Evolutionary conservation across 1,140 invertebrate genomes (phyloP), one percentile per base, ranked within the genome.

Genomic region (Magallana angulata): DNA sequence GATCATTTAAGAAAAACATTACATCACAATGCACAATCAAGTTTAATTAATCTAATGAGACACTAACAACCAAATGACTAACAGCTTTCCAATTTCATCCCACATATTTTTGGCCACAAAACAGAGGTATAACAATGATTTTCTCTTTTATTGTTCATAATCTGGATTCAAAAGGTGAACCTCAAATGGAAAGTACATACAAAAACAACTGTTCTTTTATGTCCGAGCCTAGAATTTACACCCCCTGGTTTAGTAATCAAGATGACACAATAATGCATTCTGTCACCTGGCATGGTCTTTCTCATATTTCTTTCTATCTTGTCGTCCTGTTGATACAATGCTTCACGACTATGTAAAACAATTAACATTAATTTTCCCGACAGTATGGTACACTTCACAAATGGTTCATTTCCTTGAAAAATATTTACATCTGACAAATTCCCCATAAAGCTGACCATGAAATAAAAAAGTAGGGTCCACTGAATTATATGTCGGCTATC

Each of bases 231-330:
- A 9, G 36, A 76, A 76, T 76, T 76, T 76, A 76, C 68, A 76
- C 68, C 68, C 68, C 68, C 68, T 76, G 68, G 24, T 76, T 76
- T 76, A 76, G 68, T 76, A 76, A 76, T 76, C 68, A 76, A 76
- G 68, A 76, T 76, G 68, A 76, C 68, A 76, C 68, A 76, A 76
- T 76, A 76, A 76, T 76, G 68, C 68, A 76, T 76, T 76, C 68
- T 76, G 68, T 76, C 68, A 76, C 68, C 68, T 30, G 14, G 9
- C 36, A 7, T 30, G 24, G 68, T 76, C 68, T 76, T 24, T 76
- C 68, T 76, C 68, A 76, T 76, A 76, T 76, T 76, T 76, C 68
- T 76, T 76, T 76, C 68, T 11, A 76, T 76, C 68, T 76, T 76
- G 68, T 76, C 68, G 36, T 76, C 68, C 14, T 76, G 68, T 76